Percentiles rank a stretch among this genome's conserved stretches.
Conservation (phyloP, 92 coral and sea anemone genomes). For the Nematostella vectensis region DNA sequence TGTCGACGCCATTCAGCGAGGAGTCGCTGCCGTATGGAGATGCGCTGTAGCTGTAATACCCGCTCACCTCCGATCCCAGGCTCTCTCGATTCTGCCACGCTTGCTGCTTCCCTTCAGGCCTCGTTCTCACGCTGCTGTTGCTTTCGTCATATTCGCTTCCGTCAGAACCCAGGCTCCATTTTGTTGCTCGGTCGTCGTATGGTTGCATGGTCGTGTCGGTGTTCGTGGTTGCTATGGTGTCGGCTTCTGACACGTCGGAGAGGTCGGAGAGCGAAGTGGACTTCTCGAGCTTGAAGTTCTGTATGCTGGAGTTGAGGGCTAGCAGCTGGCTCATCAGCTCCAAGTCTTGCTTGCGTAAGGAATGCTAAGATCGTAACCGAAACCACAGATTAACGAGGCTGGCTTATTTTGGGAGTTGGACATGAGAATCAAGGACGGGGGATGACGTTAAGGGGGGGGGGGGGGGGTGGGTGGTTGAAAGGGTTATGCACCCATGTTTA, state of each 20-base stretch:
- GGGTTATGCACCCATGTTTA: too few species aligned
- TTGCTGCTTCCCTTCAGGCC: slow-evolving; percentile 4
- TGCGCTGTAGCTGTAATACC: slow-evolving; percentile 26
- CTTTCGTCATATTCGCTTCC: slow-evolving; percentile 15
- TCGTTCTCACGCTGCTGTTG: background rate
- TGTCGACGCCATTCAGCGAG: slow-evolving; percentile 22
- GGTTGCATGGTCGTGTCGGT: background rate
- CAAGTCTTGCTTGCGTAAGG: slow-evolving; percentile 70
- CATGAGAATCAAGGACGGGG: too few species aligned
- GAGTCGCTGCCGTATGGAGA: slow-evolving; percentile 22
- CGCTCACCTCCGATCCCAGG: slow-evolving; percentile 27
- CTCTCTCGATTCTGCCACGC: slow-evolving; percentile 17
- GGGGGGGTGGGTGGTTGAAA: too few species aligned
- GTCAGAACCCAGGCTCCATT: slow-evolving; percentile 12
- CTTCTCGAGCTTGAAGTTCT: slow-evolving; percentile 49
- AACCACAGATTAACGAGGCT: too few species aligned
- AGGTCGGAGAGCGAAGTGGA: slow-evolving; percentile 38
- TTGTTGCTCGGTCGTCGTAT: slow-evolving; percentile 3
- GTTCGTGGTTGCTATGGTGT: slow-evolving; percentile 7
- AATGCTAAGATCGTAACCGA: slow-evolving; percentile 30
- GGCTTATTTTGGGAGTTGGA: too few species aligned
- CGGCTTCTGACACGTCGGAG: slow-evolving; percentile 36
- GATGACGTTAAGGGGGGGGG: too few species aligned
- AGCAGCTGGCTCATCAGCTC: slow-evolving; percentile 61
- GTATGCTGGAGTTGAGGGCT: slow-evolving; percentile 69